These are phyloP conservation scores for Hydraecia micacea DNA, from an alignment of 2,888 invertebrate genomes.

Conservation along the genomic window DNA sequence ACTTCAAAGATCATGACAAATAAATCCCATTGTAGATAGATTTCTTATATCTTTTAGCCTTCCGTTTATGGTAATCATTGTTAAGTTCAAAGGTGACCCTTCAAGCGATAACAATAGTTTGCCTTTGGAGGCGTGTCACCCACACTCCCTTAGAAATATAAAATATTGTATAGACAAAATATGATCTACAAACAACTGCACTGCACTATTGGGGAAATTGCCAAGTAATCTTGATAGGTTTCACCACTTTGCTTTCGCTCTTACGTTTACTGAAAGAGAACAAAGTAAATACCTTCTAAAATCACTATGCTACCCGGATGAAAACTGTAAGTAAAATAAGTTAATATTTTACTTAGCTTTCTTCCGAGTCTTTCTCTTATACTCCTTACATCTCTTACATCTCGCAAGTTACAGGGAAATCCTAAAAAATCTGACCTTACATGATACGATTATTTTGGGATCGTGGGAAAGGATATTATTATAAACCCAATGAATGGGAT, in stretches of 20 bases:
- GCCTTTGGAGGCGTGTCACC: constrained; percentile 63
- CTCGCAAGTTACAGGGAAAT: not conserved
- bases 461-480: constrained; percentile 82
- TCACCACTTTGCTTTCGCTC: not conserved
- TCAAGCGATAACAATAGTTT: constrained; percentile 70
- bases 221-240: not conserved
- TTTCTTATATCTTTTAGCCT: constrained; percentile 23
- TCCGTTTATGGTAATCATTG: constrained; percentile 66
- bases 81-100: constrained; percentile 79
- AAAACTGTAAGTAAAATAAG: not conserved
- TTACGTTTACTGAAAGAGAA: not conserved
- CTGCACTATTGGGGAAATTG: constrained; percentile 57
- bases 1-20: constrained; percentile 9
- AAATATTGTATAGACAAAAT: constrained; percentile 69
- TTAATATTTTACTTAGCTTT: not conserved
- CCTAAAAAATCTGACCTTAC: constrained; percentile 64
- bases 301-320: not conserved
- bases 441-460: constrained; percentile 67
- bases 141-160: constrained; percentile 66
- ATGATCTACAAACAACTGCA: constrained; percentile 68
- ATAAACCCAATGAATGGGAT: constrained; percentile 72
- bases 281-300: not conserved
- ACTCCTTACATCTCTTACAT: not conserved
- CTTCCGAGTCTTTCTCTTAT: not conserved
- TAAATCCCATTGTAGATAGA: constrained; percentile 19